These are phyloP conservation scores for Shargacucullia verbasci DNA, from an alignment of 2,888 invertebrate genomes.

Conservation along the genomic window DNA sequence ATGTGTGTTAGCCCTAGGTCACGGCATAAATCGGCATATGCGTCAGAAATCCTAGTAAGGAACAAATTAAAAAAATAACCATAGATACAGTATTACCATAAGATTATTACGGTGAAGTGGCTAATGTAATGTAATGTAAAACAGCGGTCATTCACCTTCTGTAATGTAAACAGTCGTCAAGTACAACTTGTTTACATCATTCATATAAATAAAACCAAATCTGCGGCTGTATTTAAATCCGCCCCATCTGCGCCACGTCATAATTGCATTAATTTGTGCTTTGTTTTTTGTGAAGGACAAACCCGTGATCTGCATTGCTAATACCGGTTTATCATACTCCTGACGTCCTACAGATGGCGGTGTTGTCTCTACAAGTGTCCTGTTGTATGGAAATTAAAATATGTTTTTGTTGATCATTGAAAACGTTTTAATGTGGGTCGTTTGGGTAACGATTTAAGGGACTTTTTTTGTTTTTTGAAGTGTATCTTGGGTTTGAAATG, in stretches of 20 bases:
- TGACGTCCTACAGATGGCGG: conserved; percentile 60
- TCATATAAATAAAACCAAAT: conserved; percentile 48
- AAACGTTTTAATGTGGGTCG: conserved; percentile 16
- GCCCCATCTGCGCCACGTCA: conserved; percentile 60
- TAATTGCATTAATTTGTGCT: conserved; percentile 69
- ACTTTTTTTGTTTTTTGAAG: neutral
- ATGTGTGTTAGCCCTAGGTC: too few species aligned
- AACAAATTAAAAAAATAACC: too few species aligned
- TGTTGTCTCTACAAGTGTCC: conserved; percentile 57
- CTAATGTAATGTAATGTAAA: conserved; percentile 27
- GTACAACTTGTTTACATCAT: conserved; percentile 46
- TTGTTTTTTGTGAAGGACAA: conserved; percentile 64
- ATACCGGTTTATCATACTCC: conserved; percentile 61
- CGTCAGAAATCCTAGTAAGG: too few species aligned
- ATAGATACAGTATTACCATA: too few species aligned
- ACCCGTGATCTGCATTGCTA: conserved; percentile 67
- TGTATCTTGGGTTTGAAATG: neutral
- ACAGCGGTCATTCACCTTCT: neutral
- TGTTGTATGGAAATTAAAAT: conserved; percentile 35
- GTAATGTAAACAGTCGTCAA: conserved; percentile 14
- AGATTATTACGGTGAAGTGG: too few species aligned
- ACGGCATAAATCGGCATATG: too few species aligned
- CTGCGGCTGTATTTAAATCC: conserved; percentile 41
- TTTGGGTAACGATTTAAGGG: neutral
- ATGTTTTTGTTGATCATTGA: conserved; percentile 35